These are phyloP conservation scores for Pycnonotus jocosus DNA, from an alignment of 2,113 vertebrate genomes.

Conservation along the genomic window DNA sequence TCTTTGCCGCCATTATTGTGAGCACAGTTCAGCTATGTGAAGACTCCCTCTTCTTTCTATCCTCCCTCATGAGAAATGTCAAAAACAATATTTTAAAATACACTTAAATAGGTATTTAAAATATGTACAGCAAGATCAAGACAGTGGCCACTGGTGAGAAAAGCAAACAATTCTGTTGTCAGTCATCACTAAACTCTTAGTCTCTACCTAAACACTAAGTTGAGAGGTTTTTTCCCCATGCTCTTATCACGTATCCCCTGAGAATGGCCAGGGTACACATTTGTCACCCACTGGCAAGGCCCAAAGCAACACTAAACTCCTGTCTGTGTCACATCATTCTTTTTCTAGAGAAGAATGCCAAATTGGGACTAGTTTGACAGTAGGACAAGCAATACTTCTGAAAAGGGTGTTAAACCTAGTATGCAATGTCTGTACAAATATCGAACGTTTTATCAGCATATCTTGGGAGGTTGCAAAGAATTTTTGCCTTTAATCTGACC, in stretches of 20 bases:
- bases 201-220: not conserved
- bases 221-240: not conserved
- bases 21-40: not conserved
- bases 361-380: not conserved
- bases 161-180: not conserved
- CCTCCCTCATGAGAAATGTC: not conserved
- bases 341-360: not conserved
- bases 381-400: not conserved
- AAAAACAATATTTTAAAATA: not conserved
- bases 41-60: not conserved
- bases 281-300: not conserved
- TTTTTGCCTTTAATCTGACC: not conserved
- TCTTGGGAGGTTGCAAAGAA: not conserved
- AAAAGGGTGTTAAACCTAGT: not conserved
- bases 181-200: not conserved
- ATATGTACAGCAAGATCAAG: not conserved
- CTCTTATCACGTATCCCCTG: fast-evolving
- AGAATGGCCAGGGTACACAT: not conserved
- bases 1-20: not conserved
- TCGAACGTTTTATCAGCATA: not conserved
- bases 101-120: not conserved
- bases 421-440: not conserved
- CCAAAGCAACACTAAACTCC: not conserved
- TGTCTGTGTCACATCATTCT: not conserved
- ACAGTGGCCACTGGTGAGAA: not conserved